phyloP scores from a whole-genome alignment of 2,888 invertebrate species.

The Philaethria dido region DNA sequence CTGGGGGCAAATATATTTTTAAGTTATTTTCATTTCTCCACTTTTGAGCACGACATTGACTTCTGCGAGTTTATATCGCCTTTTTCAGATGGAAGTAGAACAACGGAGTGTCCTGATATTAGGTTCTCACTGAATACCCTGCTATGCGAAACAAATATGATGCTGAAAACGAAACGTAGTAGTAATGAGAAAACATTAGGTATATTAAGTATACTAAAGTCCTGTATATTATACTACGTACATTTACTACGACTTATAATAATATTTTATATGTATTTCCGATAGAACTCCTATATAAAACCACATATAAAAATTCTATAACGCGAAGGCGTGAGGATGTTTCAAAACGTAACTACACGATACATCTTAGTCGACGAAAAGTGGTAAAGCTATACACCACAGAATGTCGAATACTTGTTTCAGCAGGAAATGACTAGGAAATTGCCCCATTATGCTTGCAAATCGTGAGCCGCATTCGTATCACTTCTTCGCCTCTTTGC shows the following conservation, averaged over 20 bases:
- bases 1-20: no score
- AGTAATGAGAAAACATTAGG: no score
- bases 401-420: slow-evolving; percentile 38
- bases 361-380: slow-evolving; percentile 34
- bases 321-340: slow-evolving; percentile 17
- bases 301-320: neutral
- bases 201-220: no score
- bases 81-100: no score
- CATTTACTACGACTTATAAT: neutral
- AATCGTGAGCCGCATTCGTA: slow-evolving; percentile 41
- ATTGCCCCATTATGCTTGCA: slow-evolving; percentile 42
- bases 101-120: no score
- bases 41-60: no score
- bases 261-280: neutral
- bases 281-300: neutral
- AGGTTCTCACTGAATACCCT: no score
- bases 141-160: no score
- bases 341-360: slow-evolving; percentile 11
- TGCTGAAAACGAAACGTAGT: no score
- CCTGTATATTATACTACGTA: no score
- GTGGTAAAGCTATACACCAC: slow-evolving; percentile 35
- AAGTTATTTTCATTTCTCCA: no score
- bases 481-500: slow-evolving; percentile 36
- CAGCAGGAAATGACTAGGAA: slow-evolving; percentile 40
- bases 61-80: no score